These are phyloP conservation scores for Anastrepha obliqua DNA, from an alignment of 1,140 invertebrate genomes.

Conservation along the genomic window DNA sequence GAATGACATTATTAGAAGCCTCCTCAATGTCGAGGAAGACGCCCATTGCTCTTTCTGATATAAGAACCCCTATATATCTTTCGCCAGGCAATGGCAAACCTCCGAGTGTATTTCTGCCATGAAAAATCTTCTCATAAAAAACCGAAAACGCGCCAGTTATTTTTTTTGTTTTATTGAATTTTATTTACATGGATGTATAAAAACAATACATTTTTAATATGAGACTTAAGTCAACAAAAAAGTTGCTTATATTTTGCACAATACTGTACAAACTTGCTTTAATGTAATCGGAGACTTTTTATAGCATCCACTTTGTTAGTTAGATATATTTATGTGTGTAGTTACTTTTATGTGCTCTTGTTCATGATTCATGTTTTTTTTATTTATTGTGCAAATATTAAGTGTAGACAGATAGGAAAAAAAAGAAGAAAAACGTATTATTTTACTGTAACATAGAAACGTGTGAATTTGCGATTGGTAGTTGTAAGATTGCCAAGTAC, in stretches of 20 bases:
- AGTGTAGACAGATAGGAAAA: slow-evolving; percentile 1
- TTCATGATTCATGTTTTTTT: not conserved
- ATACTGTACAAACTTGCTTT: not conserved
- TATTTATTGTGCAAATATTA: slow-evolving; percentile 17
- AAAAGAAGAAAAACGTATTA: slow-evolving; percentile 17
- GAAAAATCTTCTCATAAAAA: no score
- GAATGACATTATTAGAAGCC: no score
- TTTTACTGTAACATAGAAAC: slow-evolving; percentile 49
- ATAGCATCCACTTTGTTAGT: slow-evolving; percentile 2
- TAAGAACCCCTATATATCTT: no score
- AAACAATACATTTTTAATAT: no score
- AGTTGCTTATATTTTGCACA: not conserved
- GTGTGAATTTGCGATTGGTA: slow-evolving; percentile 33
- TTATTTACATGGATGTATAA: no score
- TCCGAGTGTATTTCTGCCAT: no score
- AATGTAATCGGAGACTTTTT: slow-evolving; percentile 49
- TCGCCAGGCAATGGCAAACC: no score
- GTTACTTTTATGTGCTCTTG: not conserved
- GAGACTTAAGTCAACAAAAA: no score
- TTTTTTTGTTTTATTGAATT: no score
- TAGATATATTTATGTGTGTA: not conserved
- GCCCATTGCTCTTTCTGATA: no score
- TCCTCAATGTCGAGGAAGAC: no score
- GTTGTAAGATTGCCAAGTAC: not conserved
- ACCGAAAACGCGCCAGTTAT: no score